These are phyloP conservation scores for Rhincodon typus DNA, from an alignment of 2,797 vertebrate species.

Conservation along the genomic window DNA sequence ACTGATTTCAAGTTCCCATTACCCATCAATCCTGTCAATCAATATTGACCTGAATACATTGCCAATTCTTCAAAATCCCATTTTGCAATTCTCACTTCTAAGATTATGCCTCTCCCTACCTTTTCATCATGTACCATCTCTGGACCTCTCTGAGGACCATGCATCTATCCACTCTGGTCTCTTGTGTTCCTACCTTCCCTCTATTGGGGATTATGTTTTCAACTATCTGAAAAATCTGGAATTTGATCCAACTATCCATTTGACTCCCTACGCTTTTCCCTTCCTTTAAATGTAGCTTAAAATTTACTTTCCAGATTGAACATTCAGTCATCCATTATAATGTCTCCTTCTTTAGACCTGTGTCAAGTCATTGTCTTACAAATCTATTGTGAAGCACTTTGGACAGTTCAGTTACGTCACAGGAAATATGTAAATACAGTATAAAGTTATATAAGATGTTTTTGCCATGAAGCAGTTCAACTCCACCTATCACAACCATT, in stretches of 20 bases:
- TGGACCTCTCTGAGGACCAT: too few relatives aligned
- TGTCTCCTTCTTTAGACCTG: background rate
- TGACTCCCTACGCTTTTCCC: too few relatives aligned
- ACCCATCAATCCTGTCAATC: background rate
- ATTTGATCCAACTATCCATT: background rate
- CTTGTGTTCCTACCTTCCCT: background rate
- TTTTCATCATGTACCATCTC: background rate
- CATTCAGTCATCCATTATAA: background rate
- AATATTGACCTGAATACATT: background rate
- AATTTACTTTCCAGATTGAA: background rate
- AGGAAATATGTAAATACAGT: background rate
- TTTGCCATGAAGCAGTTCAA: background rate
- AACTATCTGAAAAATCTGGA: background rate
- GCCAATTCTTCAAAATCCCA: background rate
- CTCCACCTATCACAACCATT: too few relatives aligned
- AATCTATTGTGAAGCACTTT: background rate
- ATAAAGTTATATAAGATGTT: background rate
- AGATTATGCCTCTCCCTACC: background rate
- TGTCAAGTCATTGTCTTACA: background rate
- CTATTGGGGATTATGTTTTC: background rate
- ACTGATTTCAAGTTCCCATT: background rate
- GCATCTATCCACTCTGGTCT: background rate
- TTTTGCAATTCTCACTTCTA: background rate
- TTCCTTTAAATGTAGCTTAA: background rate
- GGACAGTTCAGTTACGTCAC: background rate